Evolutionary conservation across 2,797 vertebrate species (phyloP), one percentile per base, ranked within the genome.

Genomic region (Sphaeramia orbicularis): DNA sequence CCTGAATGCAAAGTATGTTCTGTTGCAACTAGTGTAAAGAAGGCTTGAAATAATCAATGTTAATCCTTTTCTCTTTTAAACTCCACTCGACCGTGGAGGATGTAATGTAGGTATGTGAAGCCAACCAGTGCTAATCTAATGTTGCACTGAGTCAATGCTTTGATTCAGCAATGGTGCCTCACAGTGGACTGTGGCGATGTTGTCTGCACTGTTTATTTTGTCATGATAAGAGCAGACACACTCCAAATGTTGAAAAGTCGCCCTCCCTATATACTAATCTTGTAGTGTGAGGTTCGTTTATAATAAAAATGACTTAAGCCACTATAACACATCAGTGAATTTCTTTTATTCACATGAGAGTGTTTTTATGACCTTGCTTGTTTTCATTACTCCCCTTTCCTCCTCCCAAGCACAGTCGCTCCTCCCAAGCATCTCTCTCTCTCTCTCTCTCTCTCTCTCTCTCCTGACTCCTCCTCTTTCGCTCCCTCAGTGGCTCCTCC

Each of bases 1-100:
- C 63, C 65, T 51, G 85, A 86, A 84, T 86, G 63, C 62, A 76
- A 86, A 90, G 76, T 42, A 62, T 57, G 56, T 65, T 51, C 35
- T 11, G n/a, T 50, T 57, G 24, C 32, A 54, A 59, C 58, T 42
- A 7, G 47, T 48, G 49, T 61, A 60, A 42, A 32, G 51, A 73
- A 38, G 38, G 53, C 76, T 37, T 55, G 68, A 71, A 83, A 79
- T 78, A 79, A 86, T 86, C 83, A 76, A 77, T 83, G 54, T 50
- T 79, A 69, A 86, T 78, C 51, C 59, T 19, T 60, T 54, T 79
- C 42, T 72, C 65, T 74, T 76, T 77, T 52, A 62, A 60, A 76
- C 18, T 57, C 30, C 19, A 45, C 58, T 70, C 48, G 58, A 4
- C 38, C 36, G 1, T 50, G 27, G 49, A 72, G 63, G 55, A 49